Conservation (phyloP, 2,797 vertebrate species). For the Syngnathus acus region DNA sequence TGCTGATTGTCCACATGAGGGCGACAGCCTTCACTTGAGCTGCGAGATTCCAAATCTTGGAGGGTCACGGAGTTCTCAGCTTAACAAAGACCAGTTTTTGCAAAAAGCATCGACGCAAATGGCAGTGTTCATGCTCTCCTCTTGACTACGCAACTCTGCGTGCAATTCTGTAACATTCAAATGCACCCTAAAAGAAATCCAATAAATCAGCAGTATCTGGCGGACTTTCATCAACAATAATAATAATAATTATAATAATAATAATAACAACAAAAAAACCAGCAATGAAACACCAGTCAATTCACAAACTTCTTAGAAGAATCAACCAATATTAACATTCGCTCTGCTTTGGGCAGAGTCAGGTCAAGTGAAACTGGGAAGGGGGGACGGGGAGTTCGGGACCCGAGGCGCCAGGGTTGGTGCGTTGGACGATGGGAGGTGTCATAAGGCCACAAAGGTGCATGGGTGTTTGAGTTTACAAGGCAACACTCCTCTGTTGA, state of each 20-base stretch:
- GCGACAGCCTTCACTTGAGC: conserved; percentile 34
- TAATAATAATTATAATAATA: background rate
- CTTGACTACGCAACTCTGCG: conserved; percentile 21
- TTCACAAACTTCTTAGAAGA: conserved; percentile 61
- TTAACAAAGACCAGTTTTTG: conserved; percentile 57
- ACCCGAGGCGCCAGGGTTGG: conserved; percentile 52
- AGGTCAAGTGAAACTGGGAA: conserved; percentile 56
- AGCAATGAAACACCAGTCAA: conserved; percentile 48
- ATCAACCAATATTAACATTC: conserved; percentile 22
- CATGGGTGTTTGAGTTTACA: conserved; percentile 98
- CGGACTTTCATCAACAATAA: conserved; percentile 25
- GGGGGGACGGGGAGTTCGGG: conserved; percentile 56
- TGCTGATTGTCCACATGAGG: conserved; percentile 63
- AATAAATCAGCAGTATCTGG: conserved; percentile 44
- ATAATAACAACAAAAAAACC: conserved; percentile 20
- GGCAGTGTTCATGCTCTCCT: conserved; percentile 47
- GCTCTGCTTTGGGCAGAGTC: conserved; percentile 59
- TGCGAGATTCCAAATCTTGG: conserved; percentile 32
- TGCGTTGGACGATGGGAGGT: conserved; percentile 5
- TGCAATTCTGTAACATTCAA: conserved; percentile 35
- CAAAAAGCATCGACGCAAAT: conserved; percentile 43
- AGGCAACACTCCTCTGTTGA: conserved; percentile 96
- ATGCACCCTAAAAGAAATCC: conserved; percentile 35
- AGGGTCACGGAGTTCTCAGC: conserved; percentile 53
- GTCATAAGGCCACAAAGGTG: conserved; percentile 97